Evolutionary conservation across 2,113 vertebrate genomes (phyloP).

Genomic region (Halcyon senegalensis): DNA sequence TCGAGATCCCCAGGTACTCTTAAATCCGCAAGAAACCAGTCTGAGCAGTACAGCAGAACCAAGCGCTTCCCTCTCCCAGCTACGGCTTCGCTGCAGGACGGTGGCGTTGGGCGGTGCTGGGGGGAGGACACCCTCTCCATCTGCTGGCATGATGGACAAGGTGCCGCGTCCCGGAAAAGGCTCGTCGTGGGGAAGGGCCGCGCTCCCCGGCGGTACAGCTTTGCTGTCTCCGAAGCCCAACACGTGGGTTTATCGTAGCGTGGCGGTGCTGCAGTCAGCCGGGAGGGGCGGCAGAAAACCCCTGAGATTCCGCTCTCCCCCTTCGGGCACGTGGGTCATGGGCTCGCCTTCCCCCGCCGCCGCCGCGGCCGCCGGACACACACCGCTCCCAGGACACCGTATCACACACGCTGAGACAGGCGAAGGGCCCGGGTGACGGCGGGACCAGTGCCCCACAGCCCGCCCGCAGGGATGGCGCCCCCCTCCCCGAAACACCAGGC

Average conservation of each 20-base stretch:
- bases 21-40: no score
- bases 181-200: rapidly evolving
- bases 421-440: not conserved
- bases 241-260: not conserved
- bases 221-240: not conserved
- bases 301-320: not conserved
- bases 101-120: not conserved
- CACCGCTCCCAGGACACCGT: not conserved
- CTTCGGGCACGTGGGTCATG: not conserved
- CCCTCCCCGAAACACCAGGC: not conserved
- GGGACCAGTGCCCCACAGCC: not conserved
- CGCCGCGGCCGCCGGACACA: not conserved
- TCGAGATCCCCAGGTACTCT: no score
- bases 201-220: not conserved
- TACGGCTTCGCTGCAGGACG: not conserved
- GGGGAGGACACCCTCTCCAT: not conserved
- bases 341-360: not conserved
- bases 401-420: not conserved
- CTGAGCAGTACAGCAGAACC: not conserved
- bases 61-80: rapidly evolving
- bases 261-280: not conserved
- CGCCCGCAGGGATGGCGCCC: no score
- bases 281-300: not conserved
- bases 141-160: not conserved
- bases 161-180: not conserved